Percentiles rank a stretch among this genome's conserved stretches.
phyloP scores from a whole-genome alignment of 2,888 invertebrate genomes.

The Eupithecia pulchellata region DNA sequence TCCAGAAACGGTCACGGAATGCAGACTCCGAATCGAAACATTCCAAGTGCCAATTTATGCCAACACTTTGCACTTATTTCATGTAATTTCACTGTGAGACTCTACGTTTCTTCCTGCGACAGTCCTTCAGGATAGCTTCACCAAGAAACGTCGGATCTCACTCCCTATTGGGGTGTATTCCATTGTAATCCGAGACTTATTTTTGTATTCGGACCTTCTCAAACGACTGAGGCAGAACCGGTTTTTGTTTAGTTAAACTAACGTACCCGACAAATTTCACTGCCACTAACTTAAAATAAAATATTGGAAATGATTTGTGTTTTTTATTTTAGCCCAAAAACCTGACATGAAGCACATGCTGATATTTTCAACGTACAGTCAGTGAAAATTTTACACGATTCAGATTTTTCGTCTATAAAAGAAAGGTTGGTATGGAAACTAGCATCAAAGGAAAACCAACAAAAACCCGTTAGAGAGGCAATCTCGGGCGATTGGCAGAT shows the following conservation, averaged over 20 bases:
- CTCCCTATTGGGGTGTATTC: constrained; percentile 28
- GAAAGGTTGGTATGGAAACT: constrained; percentile 27
- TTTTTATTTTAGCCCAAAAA: constrained; percentile 36
- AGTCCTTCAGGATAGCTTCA: not conserved
- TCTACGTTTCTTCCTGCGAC: constrained; percentile 3
- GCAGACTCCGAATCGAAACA: constrained; percentile 47
- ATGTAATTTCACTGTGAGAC: constrained; percentile 33
- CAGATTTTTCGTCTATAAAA: not conserved
- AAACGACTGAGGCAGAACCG: constrained; percentile 69
- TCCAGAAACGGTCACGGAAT: constrained; percentile 17
- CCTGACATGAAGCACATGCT: not conserved
- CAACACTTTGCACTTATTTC: constrained; percentile 41
- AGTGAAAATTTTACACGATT: not conserved
- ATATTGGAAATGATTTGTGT: constrained; percentile 75
- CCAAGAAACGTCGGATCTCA: constrained; percentile 25
- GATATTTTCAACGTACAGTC: not conserved
- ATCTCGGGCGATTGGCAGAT: constrained; percentile 52
- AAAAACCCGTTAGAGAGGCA: constrained; percentile 45
- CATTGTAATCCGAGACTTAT: constrained; percentile 53
- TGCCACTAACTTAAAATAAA: constrained; percentile 86
- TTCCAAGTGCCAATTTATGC: constrained; percentile 56
- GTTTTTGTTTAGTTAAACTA: constrained; percentile 71
- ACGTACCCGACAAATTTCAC: constrained; percentile 82
- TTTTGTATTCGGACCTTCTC: constrained; percentile 63
- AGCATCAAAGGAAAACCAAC: constrained; percentile 37